Evolutionary conservation across 2,888 invertebrate species (phyloP), one percentile per base, ranked within the genome.

Genomic region (Drosophila recens): DNA sequence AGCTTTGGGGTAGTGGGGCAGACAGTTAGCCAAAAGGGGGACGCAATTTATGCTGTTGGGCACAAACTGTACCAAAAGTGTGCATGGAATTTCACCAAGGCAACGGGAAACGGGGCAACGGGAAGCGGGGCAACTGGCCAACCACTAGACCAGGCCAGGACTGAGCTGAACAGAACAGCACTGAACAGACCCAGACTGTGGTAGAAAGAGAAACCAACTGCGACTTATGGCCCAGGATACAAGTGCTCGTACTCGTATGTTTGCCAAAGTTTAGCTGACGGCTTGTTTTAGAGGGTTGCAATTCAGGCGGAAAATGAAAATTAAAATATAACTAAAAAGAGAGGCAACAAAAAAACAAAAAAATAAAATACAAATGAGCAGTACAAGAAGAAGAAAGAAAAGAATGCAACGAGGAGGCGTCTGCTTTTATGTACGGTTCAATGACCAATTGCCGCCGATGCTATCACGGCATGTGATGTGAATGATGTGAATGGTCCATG

Each of bases 121-220:
- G n/a, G n/a, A 46, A 53, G 49, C 30, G 11, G 34, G 52, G 20
- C 62, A 65, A 67, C 17, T 49, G 58, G 53, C 52, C 56, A 52
- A 67, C 56, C 63, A 72, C 58, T 70, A 74, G 68, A 70, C 58
- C 56, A 63, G 17, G 54, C 62, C 54, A 56, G 49, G 27, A 33
- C 64, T 36, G 45, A 42, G n/a, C n/a, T n/a, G n/a, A n/a, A 53
- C 61, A 27, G 27, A 27, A 27, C 8, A 11, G 8, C 15, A 8
- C 8, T 27, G 27, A 27, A 27, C 43, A 43, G 33, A 15, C 40
- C 82, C 90, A 91, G 91, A 91, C 91, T 87, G 77, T 82, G 82
- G 90, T 80, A 91, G 91, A 91, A 91, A 91, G 91, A 91, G 91
- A 91, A 91, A 91, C 75, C 86, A 82, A 72, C 69, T 80, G 73